These are phyloP conservation scores for Atopsyche davidsoni DNA, from an alignment of 1,140 invertebrate species.

Conservation along the genomic window DNA sequence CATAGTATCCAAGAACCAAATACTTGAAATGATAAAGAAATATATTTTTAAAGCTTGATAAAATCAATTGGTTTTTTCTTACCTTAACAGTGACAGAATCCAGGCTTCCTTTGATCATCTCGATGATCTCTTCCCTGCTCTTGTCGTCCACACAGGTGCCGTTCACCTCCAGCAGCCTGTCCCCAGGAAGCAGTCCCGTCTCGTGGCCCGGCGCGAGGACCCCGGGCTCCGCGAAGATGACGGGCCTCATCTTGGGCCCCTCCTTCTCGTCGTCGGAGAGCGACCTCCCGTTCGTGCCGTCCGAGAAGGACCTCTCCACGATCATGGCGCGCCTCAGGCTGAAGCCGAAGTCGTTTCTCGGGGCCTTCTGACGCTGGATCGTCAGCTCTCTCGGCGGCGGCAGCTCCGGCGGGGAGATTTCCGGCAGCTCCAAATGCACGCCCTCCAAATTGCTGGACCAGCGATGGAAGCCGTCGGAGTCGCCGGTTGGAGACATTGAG, in stretches of 20 bases:
- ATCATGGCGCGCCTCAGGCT: conserved; percentile 82
- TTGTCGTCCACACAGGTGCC: conserved; percentile 77
- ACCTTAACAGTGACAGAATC: conserved; percentile 82
- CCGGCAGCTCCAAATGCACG: conserved; percentile 69
- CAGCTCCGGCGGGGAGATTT: conserved; percentile 65
- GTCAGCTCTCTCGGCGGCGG: conserved; percentile 70
- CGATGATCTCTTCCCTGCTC: conserved; percentile 86
- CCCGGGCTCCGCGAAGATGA: conserved; percentile 90
- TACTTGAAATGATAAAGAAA: no score
- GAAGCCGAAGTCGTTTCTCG: conserved; percentile 90
- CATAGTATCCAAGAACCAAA: no score
- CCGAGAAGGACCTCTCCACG: conserved; percentile 54
- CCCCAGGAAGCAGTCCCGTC: conserved; percentile 85
- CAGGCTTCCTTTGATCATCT: conserved; percentile 81
- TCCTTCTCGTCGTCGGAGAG: conserved; percentile 34
- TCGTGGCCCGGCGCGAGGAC: conserved; percentile 68
- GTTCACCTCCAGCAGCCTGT: conserved; percentile 88
- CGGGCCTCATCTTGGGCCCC: conserved; percentile 60
- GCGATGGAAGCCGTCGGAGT: conserved; percentile 72
- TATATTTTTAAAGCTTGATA: no score
- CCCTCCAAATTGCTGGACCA: conserved; percentile 72
- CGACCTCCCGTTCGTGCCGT: conserved; percentile 34
- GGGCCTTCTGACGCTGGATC: conserved; percentile 74
- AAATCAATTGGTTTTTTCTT: no score
- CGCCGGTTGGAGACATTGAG: conserved; percentile 72